Evolutionary conservation across 2,888 invertebrate species (phyloP).

Genomic region (Ennomos fuscantarius): DNA sequence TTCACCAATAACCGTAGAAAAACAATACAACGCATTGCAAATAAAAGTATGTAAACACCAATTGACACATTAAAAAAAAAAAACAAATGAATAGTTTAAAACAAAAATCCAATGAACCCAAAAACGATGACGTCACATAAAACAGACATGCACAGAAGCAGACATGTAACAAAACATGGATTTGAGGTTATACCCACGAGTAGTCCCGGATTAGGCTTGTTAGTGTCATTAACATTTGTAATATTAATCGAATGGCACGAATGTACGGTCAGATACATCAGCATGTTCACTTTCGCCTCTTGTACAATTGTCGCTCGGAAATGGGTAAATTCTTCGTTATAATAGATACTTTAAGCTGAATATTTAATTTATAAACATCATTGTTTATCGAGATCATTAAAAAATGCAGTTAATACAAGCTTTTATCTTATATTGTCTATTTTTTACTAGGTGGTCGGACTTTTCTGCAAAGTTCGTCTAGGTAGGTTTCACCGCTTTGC

Average conservation of each 20-base stretch:
- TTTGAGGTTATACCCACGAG: conserved; percentile 51
- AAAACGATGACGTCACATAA: conserved; percentile 50
- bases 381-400: neutral
- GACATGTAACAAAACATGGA: conserved; percentile 58
- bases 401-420: neutral
- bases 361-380: neutral
- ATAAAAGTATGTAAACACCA: conserved; percentile 30
- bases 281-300: conserved; percentile 55
- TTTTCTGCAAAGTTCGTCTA: no score
- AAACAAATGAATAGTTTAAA: conserved; percentile 23
- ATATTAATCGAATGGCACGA: conserved; percentile 39
- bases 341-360: no score
- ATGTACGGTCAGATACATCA: conserved; percentile 44
- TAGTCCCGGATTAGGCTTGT: conserved; percentile 56
- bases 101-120: conserved; percentile 27
- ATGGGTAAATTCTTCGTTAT: conserved; percentile 5
- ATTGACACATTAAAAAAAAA: conserved; percentile 22
- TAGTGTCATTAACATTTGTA: conserved; percentile 49
- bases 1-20: conserved; percentile 3
- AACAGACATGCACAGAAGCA: conserved; percentile 75
- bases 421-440: no score
- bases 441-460: no score
- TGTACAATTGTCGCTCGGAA: conserved; percentile 44
- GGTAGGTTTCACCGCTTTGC: no score
- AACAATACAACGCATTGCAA: conserved; percentile 34